Conservation (phyloP, 2,113 vertebrate genomes). For the Lophius piscatorius region DNA sequence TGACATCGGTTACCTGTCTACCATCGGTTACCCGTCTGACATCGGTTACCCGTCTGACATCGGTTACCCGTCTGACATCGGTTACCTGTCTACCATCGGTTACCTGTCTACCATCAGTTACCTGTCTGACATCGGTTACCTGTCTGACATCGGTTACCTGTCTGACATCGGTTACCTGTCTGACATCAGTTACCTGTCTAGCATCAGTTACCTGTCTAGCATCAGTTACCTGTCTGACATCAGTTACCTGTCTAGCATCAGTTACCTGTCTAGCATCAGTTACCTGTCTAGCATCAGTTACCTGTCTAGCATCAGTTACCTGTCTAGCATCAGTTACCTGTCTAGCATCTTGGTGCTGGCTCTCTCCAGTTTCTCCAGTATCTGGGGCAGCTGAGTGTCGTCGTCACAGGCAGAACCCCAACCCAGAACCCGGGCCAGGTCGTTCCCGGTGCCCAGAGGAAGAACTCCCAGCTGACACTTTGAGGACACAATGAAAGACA, state of each 20-base stretch:
- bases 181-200: background rate
- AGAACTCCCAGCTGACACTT: constrained; percentile 97
- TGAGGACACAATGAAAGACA: background rate
- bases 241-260: background rate
- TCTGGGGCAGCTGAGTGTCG: constrained; percentile 93
- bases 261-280: background rate
- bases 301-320: constrained; percentile 1
- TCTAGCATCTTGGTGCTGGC: constrained; percentile 99
- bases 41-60: constrained; percentile 91
- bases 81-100: too few relatives aligned
- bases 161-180: background rate
- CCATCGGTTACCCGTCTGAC: constrained; percentile 86
- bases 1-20: background rate
- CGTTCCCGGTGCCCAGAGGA: constrained; percentile 95
- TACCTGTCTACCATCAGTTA: too few relatives aligned
- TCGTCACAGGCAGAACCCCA: constrained; percentile 98
- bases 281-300: background rate
- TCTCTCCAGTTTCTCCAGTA: constrained; percentile 95
- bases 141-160: background rate
- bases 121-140: background rate
- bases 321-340: constrained; percentile 75
- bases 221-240: background rate
- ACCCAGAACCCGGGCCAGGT: constrained; percentile 93
- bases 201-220: background rate
- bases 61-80: background rate